These are phyloP conservation scores for Stenichneumon culpator DNA, from an alignment of 2,888 invertebrate genomes.

Conservation along the genomic window DNA sequence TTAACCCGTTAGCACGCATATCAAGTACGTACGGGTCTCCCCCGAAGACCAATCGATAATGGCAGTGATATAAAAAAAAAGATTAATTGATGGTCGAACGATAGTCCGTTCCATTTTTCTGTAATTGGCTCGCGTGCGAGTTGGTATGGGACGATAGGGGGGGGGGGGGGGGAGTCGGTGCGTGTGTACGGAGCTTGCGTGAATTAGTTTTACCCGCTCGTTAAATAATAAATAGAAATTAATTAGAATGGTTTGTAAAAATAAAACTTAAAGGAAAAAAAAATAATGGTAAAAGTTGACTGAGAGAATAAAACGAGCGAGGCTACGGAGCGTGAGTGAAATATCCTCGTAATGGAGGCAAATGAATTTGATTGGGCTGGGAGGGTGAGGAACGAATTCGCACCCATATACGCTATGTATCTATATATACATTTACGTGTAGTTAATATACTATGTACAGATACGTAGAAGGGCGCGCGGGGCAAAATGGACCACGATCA, in stretches of 20 bases:
- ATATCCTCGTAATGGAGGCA: slow-evolving; percentile 10
- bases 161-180: neutral
- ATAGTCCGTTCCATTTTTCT: neutral
- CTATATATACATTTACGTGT: slow-evolving; percentile 17
- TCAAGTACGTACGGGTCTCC: neutral
- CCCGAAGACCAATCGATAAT: slow-evolving; percentile 10
- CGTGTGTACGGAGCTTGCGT: neutral
- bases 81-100: neutral
- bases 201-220: neutral
- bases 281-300: neutral
- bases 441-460: slow-evolving; percentile 12
- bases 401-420: slow-evolving; percentile 9
- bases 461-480: slow-evolving; percentile 5
- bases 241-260: neutral
- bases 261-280: neutral
- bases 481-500: neutral
- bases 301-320: neutral
- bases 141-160: neutral
- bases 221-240: slow-evolving; percentile 18
- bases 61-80: neutral
- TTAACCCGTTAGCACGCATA: neutral
- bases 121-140: neutral
- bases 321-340: neutral
- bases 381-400: neutral
- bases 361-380: slow-evolving; percentile 10